Evolutionary conservation across 1,140 invertebrate genomes (phyloP), one percentile per base, ranked within the genome.

Genomic region (Tetraneura akinire): DNA sequence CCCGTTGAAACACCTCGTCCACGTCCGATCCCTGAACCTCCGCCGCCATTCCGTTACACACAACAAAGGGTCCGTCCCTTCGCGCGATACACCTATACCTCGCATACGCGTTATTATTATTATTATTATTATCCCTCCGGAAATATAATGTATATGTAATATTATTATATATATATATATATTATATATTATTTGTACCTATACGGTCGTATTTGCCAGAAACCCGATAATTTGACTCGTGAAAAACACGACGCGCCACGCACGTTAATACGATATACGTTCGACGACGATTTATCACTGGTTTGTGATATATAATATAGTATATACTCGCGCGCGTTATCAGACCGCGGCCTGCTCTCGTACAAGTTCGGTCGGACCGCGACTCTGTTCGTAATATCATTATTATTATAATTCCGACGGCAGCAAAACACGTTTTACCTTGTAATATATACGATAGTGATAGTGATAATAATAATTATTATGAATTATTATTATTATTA

Each of bases 1-100:
- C 74, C 74, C 74, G 74, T 47, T 47, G 74, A 78, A 78, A 78
- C 74, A 76, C 73, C 73, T 57, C 32, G 49, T 49, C 47, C 16
- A 51, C 21, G 64, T n/a, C 29, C 16, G 2, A 18, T 64, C 62
- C 62, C 32, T 37, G 13, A 1, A 11, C 10, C 64, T 10, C 37
- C 16, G 4, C 18, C 64, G 2, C 64, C 37, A 8, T 45, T 45
- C 45, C 16, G 0, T 21, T 6, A 14, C 45, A 37, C 3, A 8
- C 6, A 1, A 16, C 42, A 51, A 3, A 13, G 5, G 2, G 32
- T 66, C 9, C 32, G 13, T n/a, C 62, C 3, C 32, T 37, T 14
- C 23, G 5, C 51, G 1, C n/a, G n/a, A n/a, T n/a, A n/a, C n/a
- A 18, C 62, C 32, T 18, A 32, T 29, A 60, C 23, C 18, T 66